Evolutionary conservation across 2,113 vertebrate genomes (phyloP).

Genomic region (Cephalopterus ornatus): DNA sequence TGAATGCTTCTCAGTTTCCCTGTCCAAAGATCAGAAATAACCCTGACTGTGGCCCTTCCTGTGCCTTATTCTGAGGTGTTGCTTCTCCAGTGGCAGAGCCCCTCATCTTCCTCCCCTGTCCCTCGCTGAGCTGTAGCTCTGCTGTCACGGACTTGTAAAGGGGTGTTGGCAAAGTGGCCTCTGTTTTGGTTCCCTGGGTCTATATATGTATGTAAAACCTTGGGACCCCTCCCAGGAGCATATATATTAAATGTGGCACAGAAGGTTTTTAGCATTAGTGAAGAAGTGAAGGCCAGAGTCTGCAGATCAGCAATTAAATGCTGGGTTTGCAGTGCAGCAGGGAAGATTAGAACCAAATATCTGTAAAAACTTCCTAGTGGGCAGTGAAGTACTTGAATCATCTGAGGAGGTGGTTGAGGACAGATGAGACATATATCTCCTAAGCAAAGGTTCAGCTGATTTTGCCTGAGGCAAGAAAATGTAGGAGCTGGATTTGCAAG

Average conservation of each 20-base stretch:
- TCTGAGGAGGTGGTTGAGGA: neutral
- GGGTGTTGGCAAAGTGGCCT: rapidly evolving
- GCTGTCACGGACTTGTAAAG: neutral
- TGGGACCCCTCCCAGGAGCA: neutral
- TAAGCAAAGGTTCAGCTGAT: neutral
- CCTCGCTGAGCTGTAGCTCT: neutral
- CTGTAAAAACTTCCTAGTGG: neutral
- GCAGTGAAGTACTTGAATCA: neutral
- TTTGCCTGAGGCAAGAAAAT: neutral
- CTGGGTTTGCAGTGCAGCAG: neutral
- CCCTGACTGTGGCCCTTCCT: neutral
- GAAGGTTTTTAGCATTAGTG: rapidly evolving
- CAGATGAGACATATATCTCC: neutral
- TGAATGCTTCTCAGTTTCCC: neutral
- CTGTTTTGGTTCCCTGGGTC: neutral
- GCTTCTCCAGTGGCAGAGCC: neutral
- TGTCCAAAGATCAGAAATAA: neutral
- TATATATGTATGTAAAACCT: neutral
- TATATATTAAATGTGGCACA: neutral
- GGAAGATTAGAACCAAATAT: neutral
- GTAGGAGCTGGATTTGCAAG: neutral
- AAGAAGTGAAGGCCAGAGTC: neutral
- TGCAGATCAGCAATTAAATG: neutral
- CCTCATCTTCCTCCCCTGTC: neutral
- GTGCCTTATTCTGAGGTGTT: neutral